Conservation (phyloP, 2,888 invertebrate genomes). For the Calameuta pallipes region DNA sequence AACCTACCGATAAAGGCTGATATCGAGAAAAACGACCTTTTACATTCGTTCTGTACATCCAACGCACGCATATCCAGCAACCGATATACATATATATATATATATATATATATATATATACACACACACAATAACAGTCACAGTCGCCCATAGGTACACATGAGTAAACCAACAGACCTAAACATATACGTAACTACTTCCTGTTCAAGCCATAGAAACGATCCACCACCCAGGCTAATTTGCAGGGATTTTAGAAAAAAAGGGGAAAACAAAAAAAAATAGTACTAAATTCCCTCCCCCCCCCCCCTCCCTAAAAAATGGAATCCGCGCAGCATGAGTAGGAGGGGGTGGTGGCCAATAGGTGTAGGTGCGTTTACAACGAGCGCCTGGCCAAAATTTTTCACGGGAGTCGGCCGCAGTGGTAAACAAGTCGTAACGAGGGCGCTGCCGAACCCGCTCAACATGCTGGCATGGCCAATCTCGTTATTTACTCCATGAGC, state of each 20-base stretch:
- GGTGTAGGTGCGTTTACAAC: not conserved
- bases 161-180: not conserved
- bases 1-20: too few relatives aligned
- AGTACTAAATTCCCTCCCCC: not conserved
- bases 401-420: not conserved
- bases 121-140: not conserved
- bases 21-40: too few relatives aligned
- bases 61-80: too few relatives aligned
- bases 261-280: not conserved
- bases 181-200: not conserved
- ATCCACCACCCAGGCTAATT: not conserved
- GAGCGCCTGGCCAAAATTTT: not conserved
- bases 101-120: not conserved
- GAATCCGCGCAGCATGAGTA: not conserved
- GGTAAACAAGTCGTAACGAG: conserved; percentile 9
- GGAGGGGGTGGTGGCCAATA: not conserved
- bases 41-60: too few relatives aligned
- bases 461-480: not conserved
- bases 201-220: not conserved
- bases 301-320: too few relatives aligned
- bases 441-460: conserved; percentile 1
- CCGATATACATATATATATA: not conserved
- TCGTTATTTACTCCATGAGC: conserved; percentile 9
- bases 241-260: not conserved
- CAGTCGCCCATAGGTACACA: not conserved